Evolutionary conservation across 2,888 invertebrate species (phyloP), one percentile per base, ranked within the genome.

Genomic region (Malacosoma neustria): DNA sequence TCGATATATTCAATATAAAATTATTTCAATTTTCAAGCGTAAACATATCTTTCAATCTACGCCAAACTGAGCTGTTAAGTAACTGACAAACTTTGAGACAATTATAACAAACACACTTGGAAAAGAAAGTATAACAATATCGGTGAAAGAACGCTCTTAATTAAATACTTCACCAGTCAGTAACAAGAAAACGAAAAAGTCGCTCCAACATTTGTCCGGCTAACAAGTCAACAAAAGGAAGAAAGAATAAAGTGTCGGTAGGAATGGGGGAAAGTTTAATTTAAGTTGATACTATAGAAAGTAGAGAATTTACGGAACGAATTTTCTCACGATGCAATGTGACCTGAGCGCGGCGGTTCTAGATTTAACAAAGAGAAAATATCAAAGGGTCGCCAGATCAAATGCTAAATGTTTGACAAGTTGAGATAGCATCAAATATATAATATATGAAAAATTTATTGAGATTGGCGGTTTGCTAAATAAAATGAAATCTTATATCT

Each of bases 371-470:
- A 41, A 35, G 51, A 45, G 39, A 58, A 22, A 70, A 69, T 68
- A 67, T 61, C 69, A 65, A 51, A 51, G 49, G 59, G 51, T 49
- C 59, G 60, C 41, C 15, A 60, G 63, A 63, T 67, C 55, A 63
- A 58, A 51, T 51, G 45, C 48, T 47, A 7, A 22, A 5, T 22
- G 22, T 22, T 2, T 22, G 38, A 46, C 43, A 5, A 22, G 22
- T 7, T 37, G 49, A 46, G 46, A 47, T 54, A 55, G 36, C 43
- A 44, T 39, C 42, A n/a, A n/a, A n/a, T n/a, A n/a, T n/a, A n/a
- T n/a, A n/a, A n/a, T n/a, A n/a, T n/a, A n/a, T n/a, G n/a, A n/a
- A n/a, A n/a, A n/a, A n/a, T n/a, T n/a, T n/a, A n/a, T n/a, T n/a
- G n/a, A n/a, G n/a, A n/a, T n/a, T n/a, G n/a, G n/a, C n/a, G n/a